Conservation (phyloP, 2,888 invertebrate genomes). For the Acholoe squamosa region DNA sequence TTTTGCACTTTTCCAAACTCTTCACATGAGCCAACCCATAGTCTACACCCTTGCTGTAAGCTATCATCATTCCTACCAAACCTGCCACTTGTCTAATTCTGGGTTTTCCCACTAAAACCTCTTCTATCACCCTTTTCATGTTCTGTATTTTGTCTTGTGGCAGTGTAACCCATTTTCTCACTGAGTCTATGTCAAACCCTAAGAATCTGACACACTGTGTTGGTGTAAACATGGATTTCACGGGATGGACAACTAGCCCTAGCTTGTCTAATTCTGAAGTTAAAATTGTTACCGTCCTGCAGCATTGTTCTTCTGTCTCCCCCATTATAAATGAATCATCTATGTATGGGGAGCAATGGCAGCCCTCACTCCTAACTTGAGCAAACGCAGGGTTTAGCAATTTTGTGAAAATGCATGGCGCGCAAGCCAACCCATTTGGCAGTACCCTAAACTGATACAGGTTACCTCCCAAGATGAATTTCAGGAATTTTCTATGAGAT, state of each 20-base stretch:
- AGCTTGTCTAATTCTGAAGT: background rate
- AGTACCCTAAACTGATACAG: background rate
- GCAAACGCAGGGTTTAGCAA: background rate
- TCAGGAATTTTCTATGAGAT: background rate
- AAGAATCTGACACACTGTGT: background rate
- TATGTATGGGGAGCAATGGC: background rate
- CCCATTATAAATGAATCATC: background rate
- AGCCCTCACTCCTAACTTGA: background rate
- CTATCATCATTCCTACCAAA: background rate
- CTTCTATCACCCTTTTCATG: background rate
- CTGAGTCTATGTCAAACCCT: background rate
- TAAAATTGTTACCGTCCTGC: background rate
- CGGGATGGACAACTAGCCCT: background rate
- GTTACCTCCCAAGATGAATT: background rate
- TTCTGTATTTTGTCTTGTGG: background rate
- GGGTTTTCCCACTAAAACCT: background rate
- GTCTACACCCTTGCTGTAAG: background rate
- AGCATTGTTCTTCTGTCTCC: background rate
- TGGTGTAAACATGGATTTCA: background rate
- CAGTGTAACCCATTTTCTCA: background rate
- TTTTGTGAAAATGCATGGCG: background rate
- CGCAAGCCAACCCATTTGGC: background rate
- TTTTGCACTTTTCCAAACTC: background rate
- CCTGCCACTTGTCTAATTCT: background rate
- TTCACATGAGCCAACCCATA: background rate